Conservation (phyloP, 1,140 invertebrate species). For the Drosophila bocki region DNA sequence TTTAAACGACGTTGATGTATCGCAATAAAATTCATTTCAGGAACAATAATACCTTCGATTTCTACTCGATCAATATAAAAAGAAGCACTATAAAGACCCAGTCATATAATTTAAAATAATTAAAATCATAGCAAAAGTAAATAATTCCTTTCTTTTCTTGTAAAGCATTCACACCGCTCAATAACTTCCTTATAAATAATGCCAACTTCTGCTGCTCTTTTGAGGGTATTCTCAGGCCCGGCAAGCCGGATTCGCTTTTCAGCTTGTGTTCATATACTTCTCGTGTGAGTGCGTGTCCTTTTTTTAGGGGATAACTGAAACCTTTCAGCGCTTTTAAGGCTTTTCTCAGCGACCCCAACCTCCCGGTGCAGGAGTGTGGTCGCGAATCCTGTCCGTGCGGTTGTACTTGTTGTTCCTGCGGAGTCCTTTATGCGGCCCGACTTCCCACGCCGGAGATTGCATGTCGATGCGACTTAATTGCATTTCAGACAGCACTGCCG, state of each 20-base stretch:
- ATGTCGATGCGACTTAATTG: conserved; percentile 81
- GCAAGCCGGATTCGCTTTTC: conserved; percentile 38
- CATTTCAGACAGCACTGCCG: conserved; percentile 78
- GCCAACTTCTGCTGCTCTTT: conserved; percentile 27
- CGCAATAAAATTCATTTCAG: not conserved
- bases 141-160: not conserved
- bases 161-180: not conserved
- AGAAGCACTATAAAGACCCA: not conserved
- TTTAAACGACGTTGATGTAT: not conserved
- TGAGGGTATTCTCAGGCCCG: conserved; percentile 42
- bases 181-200: conserved; percentile 22
- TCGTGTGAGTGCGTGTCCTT: conserved; percentile 34
- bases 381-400: conserved; percentile 43
- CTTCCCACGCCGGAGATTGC: conserved; percentile 72
- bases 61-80: not conserved
- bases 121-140: not conserved
- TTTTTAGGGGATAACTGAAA: conserved; percentile 58
- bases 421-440: conserved; percentile 35
- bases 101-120: conserved; percentile 13
- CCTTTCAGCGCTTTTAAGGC: conserved; percentile 69
- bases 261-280: conserved; percentile 10
- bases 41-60: not conserved
- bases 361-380: conserved; percentile 12
- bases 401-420: conserved; percentile 46
- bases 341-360: conserved; percentile 25